Base-by-base conservation (phyloP, 2,113 vertebrate genomes). In the Abramis brama region DNA sequence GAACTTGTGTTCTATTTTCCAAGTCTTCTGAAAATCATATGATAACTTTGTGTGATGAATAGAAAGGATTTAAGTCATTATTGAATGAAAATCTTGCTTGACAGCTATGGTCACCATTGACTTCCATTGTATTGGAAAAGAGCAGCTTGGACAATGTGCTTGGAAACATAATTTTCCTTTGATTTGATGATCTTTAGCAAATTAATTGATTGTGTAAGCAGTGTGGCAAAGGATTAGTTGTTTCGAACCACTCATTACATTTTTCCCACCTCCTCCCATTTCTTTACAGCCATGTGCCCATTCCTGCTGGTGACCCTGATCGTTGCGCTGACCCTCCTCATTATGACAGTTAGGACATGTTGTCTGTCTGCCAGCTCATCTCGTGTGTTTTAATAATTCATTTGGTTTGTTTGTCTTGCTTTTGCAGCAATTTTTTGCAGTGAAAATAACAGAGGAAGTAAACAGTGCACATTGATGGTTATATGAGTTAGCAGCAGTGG, bases 321-420 rank as follows among this genome's bases (percentile, higher is more conserved):
- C 6, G 2, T 23, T 23, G 19, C 55, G 19, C 55, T 57, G 55
- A 57, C 19, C 68, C 36, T 43, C 36, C 4, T 73, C 21, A 10
- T 43, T 12, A 9, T 2, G 68, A 71, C 68, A 71, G 8, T 47
- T 45, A 45, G 39, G 11, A 89, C 87, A 23, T 87, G 23, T 66
- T 33, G 85, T 57, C 60, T 64, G 81, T 89, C 82, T 86, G 88
- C 78, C 86, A 73, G 60, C 86, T 88, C 64, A 78, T 70, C 68
- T 83, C 59, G 60, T 30, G 47, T 57, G 36, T 78, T 74, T 85
- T 85, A 89, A 88, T 88, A 77, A 84, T 86, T 79, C 50, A 75
- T 86, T 66, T 71, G 68, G 21, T 43, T 71, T 23, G 27, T 73
- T n/a, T 39, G 21, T 68, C 9, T 71, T 23, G 5, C 21, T 5